Conservation (phyloP, 1,140 invertebrate genomes). For the Pseudomyrmex pallidus region DNA sequence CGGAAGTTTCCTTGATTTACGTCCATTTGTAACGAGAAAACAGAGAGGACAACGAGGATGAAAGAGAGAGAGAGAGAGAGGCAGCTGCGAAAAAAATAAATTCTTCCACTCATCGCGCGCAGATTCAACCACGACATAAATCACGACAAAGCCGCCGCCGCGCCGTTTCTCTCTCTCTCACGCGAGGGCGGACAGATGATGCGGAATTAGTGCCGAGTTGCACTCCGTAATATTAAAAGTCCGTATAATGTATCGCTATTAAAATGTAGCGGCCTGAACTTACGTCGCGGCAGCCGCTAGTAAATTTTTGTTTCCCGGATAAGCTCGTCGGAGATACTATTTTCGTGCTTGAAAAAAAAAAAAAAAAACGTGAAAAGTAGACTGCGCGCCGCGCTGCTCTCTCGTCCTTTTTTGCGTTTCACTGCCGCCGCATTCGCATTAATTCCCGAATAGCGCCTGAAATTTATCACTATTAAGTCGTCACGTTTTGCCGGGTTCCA, state of each 20-base stretch:
- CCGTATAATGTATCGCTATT: conserved; percentile 59
- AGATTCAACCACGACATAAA: conserved; percentile 52
- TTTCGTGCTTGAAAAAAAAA: conserved; percentile 47
- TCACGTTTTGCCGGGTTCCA: not conserved
- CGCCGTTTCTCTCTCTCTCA: conserved; percentile 13
- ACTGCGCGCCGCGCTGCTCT: not conserved
- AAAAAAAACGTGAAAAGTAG: not conserved
- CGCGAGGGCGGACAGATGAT: conserved; percentile 55
- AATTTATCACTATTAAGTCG: conserved; percentile 54
- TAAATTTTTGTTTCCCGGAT: conserved; percentile 48
- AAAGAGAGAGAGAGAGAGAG: not conserved
- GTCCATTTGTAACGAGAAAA: conserved; percentile 41
- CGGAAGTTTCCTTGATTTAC: conserved; percentile 49
- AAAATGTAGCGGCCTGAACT: conserved; percentile 54
- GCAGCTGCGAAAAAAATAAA: conserved; percentile 52
- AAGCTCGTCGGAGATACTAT: conserved; percentile 43
- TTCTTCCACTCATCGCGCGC: conserved; percentile 53
- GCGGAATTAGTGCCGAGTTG: conserved; percentile 57
- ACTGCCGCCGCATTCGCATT: conserved; percentile 15
- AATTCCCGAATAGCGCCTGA: conserved; percentile 15
- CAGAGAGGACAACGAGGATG: no score
- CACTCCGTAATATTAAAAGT: conserved; percentile 66
- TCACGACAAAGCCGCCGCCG: conserved; percentile 31
- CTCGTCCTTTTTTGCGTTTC: conserved; percentile 19
- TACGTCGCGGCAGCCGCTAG: conserved; percentile 41